These are phyloP conservation scores for Callaeas wilsoni DNA, from an alignment of 2,113 vertebrate genomes.

Conservation along the genomic window DNA sequence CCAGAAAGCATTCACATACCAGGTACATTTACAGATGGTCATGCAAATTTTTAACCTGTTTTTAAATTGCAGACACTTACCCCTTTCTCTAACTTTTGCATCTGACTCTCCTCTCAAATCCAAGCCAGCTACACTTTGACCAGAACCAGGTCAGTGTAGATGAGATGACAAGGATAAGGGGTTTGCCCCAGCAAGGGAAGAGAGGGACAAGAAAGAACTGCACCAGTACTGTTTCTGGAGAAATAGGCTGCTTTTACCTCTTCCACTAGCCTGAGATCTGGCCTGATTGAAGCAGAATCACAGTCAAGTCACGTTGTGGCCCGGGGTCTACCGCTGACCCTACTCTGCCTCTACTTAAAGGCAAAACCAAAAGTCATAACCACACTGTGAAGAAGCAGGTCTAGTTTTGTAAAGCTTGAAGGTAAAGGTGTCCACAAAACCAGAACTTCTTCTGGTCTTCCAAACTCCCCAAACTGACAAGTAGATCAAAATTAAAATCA, in stretches of 20 bases:
- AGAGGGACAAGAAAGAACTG: not conserved
- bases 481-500: not conserved
- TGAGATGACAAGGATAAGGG: not conserved
- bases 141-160: fast-evolving
- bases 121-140: not conserved
- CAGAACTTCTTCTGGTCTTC: not conserved
- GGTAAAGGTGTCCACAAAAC: not conserved
- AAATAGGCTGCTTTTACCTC: not conserved
- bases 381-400: not conserved
- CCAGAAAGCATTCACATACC: not conserved
- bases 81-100: not conserved
- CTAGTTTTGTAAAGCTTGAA: not conserved
- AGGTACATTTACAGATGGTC: not conserved
- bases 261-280: not conserved
- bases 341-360: not conserved
- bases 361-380: not conserved
- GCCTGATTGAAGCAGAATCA: not conserved
- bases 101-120: not conserved
- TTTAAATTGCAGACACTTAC: not conserved
- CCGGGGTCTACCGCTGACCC: fast-evolving
- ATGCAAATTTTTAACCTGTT: fast-evolving
- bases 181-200: not conserved
- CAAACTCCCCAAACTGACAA: not conserved
- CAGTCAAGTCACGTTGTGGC: fast-evolving
- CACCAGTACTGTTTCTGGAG: not conserved